These are phyloP conservation scores for Zoanthus solanderi DNA, from an alignment of 92 coral and sea anemone genomes.

Conservation along the genomic window DNA sequence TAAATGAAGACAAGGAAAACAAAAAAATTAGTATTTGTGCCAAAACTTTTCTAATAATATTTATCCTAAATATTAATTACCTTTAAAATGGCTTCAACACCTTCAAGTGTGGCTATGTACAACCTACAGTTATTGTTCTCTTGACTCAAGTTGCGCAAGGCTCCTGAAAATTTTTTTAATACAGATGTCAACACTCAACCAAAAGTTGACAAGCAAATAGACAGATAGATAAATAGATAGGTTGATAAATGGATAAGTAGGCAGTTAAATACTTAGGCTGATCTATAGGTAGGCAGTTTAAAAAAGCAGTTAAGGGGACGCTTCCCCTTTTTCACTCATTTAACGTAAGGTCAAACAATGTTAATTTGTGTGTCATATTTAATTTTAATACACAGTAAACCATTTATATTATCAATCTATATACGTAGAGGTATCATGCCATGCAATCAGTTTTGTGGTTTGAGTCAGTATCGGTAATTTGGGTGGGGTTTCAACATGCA, in stretches of 20 bases:
- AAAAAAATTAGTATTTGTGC: neutral
- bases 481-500: neutral
- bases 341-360: constrained; percentile 1
- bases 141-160: constrained; percentile 82
- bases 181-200: too few relatives aligned
- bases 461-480: constrained; percentile 11
- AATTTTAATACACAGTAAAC: neutral
- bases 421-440: neutral
- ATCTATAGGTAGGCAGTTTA: too few relatives aligned
- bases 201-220: too few relatives aligned
- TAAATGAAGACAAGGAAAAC: neutral
- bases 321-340: constrained; percentile 11
- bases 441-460: constrained; percentile 19
- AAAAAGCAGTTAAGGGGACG: neutral
- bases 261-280: too few relatives aligned
- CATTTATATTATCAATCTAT: neutral
- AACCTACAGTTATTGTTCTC: constrained; percentile 63
- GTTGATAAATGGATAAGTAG: too few relatives aligned
- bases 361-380: constrained; percentile 3
- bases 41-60: neutral
- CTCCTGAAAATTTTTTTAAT: constrained; percentile 59
- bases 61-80: constrained; percentile 34
- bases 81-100: constrained; percentile 85
- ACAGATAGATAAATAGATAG: too few relatives aligned
- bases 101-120: constrained; percentile 73